Evolutionary conservation across 2,113 vertebrate species (phyloP), one percentile per base, ranked within the genome.

Genomic region (Siphamia tubifer): DNA sequence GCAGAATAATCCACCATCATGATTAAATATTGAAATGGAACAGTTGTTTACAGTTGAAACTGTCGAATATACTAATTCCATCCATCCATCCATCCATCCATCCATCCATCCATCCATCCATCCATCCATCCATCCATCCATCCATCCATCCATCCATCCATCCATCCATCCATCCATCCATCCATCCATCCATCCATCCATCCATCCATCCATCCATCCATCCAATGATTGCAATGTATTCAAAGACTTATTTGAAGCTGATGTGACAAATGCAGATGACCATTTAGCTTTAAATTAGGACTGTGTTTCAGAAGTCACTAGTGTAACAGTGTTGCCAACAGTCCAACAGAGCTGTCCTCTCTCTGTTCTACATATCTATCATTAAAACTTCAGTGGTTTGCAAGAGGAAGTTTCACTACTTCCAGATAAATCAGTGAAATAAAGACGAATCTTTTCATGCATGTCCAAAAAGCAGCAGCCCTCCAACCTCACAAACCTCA

Each of bases 371-470:
- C 61, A 57, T 31, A 67, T 83, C 66, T 79, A 65, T 87, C 68
- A 75, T 87, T 79, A 71, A 49, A 80, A 53, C 57, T 19, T 61
- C 28, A 13, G 74, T 12, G 71, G 79, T 73, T 82, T 84, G 36
- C 64, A 69, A 61, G 38, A 80, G 69, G 80, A 88, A 81, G 52
- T 71, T 35, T 82, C 25, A 61, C 53, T 62, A 56, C 68, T 81
- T 86, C 68, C 63, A 68, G 55, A 79, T 76, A 85, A 83, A 82
- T 84, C 66, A 63, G 45, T 19, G 40, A 55, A 83, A 86, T 74
- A 51, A 67, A 78, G 69, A 72, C 69, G 36, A 74, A 80, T 25
- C 45, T 71, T 78, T 77, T 88, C 81, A 88, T 84, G 70, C 64
- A 19, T 43, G 16, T 79, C 72, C 82, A 87, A 74, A 43, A 73